Base-by-base conservation (phyloP, 1,140 invertebrate species). In the Thaumatotibia leucotreta region DNA sequence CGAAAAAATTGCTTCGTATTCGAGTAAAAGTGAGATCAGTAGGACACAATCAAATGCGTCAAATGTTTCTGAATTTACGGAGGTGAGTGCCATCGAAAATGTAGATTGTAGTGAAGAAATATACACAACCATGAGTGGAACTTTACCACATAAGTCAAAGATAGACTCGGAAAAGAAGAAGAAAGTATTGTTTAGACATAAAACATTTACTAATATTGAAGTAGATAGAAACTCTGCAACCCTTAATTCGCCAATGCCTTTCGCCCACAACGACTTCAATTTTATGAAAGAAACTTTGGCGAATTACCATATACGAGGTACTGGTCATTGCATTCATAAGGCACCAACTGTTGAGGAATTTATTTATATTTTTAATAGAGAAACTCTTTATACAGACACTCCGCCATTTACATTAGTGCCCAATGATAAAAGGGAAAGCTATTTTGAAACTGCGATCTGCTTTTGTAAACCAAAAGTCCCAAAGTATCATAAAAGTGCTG, bases 131-230 rank as follows among this genome's bases (percentile, higher is more conserved):
- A 91, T 88, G 86, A 81, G 84, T 33, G 86, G 86, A n/a, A 91
- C 88, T 9, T 69, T 91, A 49, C 88, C 88, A 0, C 76, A 77
- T 33, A 84, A 88, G 65, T 86, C 84, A 70, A 49, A 72, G 0
- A 67, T 79, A 29, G 76, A 64, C 67, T 32, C 70, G 14, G 67
- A 64, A 10, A 80, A 83, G 22, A 87, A 86, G 67, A 87, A 86
- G 66, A 87, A 88, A 74, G 82, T 88, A 10, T 69, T 91, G 11
- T 91, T 91, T 74, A 85, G 88, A 63, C 86, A 91, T 74, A 89
- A 89, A 83, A 91, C 88, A 4, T 91, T 91, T 64, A 88, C 88
- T 9, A 89, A 87, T 70, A 89, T 88, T 58, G 86, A 91, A 78
- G 74, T 77, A 35, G 85, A 91, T 68, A 83, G 84, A 77, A 85